Evolutionary conservation across 2,113 vertebrate genomes (phyloP).

Genomic region (Ageneiosus marmoratus): DNA sequence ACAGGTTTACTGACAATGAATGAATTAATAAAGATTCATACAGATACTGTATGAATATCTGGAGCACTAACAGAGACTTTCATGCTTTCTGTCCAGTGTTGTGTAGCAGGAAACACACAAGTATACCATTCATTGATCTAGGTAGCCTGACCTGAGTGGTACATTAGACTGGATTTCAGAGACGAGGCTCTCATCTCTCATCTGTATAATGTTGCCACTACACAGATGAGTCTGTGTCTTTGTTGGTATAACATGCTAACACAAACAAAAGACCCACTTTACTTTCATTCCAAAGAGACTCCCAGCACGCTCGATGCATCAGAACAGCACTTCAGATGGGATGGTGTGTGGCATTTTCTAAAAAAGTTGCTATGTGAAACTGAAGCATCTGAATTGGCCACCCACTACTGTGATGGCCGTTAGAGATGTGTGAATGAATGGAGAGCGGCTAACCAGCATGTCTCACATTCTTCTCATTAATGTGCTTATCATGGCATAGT

Average conservation of each 20-base stretch:
- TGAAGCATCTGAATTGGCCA: neutral
- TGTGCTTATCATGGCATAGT: neutral
- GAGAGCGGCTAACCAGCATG: neutral
- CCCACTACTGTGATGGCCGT: neutral
- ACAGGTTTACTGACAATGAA: too few relatives aligned
- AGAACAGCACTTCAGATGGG: neutral
- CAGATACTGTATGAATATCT: neutral
- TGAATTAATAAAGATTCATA: too few relatives aligned
- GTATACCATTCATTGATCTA: neutral
- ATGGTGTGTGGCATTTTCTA: neutral
- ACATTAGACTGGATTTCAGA: neutral
- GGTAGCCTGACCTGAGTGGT: neutral
- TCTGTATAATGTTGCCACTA: neutral
- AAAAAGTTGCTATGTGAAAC: neutral
- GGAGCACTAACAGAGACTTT: neutral
- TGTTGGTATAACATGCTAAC: neutral
- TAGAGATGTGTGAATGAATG: neutral
- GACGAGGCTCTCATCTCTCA: neutral
- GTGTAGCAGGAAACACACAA: neutral
- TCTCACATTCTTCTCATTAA: neutral
- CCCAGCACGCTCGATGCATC: neutral
- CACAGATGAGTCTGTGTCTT: neutral
- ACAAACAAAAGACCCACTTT: neutral
- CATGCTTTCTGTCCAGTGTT: neutral
- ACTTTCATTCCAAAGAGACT: neutral